Evolutionary conservation across 23 tunicate genomes (phyloP), one percentile per base, ranked within the genome.

Genomic region (Halocynthia aurantium): DNA sequence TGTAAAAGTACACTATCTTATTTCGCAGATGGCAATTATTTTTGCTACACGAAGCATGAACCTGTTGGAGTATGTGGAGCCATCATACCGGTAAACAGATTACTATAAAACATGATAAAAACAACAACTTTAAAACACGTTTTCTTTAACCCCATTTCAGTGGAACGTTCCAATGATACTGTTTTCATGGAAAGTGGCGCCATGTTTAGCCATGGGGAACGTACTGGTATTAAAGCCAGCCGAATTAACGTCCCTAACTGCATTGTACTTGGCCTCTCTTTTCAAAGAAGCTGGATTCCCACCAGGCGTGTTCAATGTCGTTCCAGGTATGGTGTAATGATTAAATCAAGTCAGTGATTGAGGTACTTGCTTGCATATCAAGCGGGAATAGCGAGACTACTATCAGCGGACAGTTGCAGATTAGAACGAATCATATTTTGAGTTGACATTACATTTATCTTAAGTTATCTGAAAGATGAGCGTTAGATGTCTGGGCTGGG

Each of bases 51-150:
- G 7, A 52, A 72, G 58, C 64, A 83, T 56, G 86, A 88, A 75
- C 95, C 95, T 6, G 53, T 83, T 55, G 95, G 95, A 8, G 87
- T 88, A 18, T 88, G 95, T 57, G 95, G 84, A 55, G 95, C 87
- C 61, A 83, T 88, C 52, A 88, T 83, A 49, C 95, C 95, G 51
- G 95, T 88, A 70, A 75, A 85, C 68, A 54, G 5, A 69, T 13
- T n/a, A 9, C 15, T 15, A 13, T 13, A 58, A 13, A 58, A 13
- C n/a, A 58, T 13, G 63, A 2, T 4, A 58, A 58, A 58, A 13
- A 58, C n/a, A 31, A 31, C 44, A 31, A 31, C 44, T 31, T 31
- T 31, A 31, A 31, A 31, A 31, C 72, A 15, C 19, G 65, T 22
- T 77, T 65, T 22, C n/a, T 31, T 4, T 4, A 31, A 31, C 44